A percentile compares a stretch with the other conserved stretches of the same genome.
These are phyloP conservation scores for Galeruca laticollis DNA, from an alignment of 2,888 invertebrate species.

Conservation along the genomic window DNA sequence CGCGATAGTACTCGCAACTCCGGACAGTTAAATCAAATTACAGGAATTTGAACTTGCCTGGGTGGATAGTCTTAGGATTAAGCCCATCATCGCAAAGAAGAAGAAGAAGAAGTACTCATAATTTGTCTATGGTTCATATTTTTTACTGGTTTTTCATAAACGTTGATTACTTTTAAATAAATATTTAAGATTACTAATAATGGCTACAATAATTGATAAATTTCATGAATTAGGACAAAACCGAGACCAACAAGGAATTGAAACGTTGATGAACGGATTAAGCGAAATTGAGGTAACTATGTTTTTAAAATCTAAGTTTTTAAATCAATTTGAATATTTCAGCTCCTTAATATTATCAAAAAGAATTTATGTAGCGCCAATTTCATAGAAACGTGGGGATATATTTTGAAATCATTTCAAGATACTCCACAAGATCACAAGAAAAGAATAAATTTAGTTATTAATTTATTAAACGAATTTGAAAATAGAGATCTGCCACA, in stretches of 20 bases:
- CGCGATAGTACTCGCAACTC: no score
- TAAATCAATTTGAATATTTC: conserved; percentile 33
- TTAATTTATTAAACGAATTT: conserved; percentile 56
- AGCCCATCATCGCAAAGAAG: no score
- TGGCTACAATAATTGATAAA: conserved; percentile 48
- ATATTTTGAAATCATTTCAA: conserved; percentile 58
- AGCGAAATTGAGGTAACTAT: conserved; percentile 52
- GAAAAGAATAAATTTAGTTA: conserved; percentile 57
- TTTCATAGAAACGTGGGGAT: conserved; percentile 60
- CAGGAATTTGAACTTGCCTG: no score
- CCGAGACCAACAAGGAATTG: conserved; percentile 50
- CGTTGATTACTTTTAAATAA: background rate
- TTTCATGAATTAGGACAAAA: conserved; percentile 57
- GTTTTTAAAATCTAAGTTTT: conserved; percentile 11
- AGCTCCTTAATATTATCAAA: conserved; percentile 55
- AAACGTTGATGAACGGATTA: conserved; percentile 51
- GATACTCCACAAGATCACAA: conserved; percentile 54
- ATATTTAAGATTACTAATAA: conserved; percentile 1
- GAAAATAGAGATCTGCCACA: conserved; percentile 55
- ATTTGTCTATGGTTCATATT: no score
- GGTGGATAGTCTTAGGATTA: no score
- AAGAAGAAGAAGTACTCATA: no score
- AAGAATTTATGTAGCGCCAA: conserved; percentile 50
- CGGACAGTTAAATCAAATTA: no score
- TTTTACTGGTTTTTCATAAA: no score